Evolutionary conservation across 2,113 vertebrate species (phyloP).

Genomic region (Procavia capensis): DNA sequence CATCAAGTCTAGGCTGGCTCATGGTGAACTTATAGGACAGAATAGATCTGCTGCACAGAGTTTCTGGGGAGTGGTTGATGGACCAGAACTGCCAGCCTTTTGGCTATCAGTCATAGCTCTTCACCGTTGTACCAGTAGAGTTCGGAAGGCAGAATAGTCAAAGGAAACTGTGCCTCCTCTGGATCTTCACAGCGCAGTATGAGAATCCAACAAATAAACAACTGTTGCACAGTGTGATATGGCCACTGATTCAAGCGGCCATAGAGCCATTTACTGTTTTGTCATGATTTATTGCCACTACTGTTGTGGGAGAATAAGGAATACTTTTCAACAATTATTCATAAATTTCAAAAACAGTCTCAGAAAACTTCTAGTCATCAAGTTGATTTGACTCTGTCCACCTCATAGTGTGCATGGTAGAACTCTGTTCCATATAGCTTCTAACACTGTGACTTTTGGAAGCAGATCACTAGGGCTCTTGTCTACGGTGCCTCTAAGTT

Average conservation of each 20-base stretch:
- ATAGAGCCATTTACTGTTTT: neutral
- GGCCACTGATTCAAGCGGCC: neutral
- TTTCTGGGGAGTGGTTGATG: too few relatives aligned
- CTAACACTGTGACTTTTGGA: too few relatives aligned
- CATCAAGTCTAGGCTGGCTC: too few relatives aligned
- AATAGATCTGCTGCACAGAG: too few relatives aligned
- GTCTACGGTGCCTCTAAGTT: too few relatives aligned
- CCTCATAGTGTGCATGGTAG: neutral
- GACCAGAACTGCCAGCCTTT: too few relatives aligned
- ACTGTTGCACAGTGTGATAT: rapidly evolving
- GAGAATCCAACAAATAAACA: neutral
- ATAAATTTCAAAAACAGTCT: neutral
- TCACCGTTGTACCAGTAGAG: too few relatives aligned
- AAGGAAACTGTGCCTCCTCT: neutral
- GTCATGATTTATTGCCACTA: neutral
- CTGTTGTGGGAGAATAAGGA: neutral
- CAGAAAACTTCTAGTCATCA: neutral
- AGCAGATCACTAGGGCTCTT: too few relatives aligned
- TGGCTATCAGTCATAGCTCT: too few relatives aligned
- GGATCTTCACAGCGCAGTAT: neutral
- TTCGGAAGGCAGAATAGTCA: neutral
- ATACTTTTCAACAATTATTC: neutral
- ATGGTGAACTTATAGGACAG: too few relatives aligned
- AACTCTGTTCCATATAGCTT: neutral
- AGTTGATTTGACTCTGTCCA: neutral